Conservation (phyloP, 2,888 invertebrate genomes). For the Caenorhabditis becei region DNA sequence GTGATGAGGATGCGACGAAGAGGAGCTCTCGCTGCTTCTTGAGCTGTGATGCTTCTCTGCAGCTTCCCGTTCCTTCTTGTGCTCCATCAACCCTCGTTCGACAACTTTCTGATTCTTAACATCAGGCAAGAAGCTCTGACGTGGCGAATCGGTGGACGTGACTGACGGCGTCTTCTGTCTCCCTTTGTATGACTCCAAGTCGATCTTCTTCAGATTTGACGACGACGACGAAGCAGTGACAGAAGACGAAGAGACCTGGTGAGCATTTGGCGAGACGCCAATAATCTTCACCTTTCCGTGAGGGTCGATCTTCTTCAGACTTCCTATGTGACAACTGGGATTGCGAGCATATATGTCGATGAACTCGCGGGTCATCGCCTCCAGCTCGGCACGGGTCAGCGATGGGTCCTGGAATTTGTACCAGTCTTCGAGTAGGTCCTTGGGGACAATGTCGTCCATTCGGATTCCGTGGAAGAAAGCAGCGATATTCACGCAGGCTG, state of each 20-base stretch:
- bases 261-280: neutral
- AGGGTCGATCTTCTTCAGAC: constrained; percentile 35
- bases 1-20: neutral
- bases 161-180: constrained; percentile 25
- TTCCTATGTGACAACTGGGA: constrained; percentile 43
- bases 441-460: constrained; percentile 31
- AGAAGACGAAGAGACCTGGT: neutral
- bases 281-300: constrained; percentile 32
- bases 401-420: constrained; percentile 29
- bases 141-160: neutral
- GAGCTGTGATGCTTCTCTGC: neutral
- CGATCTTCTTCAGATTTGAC: constrained; percentile 48
- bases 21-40: too few relatives aligned
- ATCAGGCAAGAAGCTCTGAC: constrained; percentile 48
- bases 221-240: constrained; percentile 20
- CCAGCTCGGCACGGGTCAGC: constrained; percentile 25
- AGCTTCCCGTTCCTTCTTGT: constrained; percentile 8
- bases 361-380: constrained; percentile 66
- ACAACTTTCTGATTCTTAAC: constrained; percentile 41
- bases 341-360: constrained; percentile 35
- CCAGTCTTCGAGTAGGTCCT: constrained; percentile 20
- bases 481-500: constrained; percentile 97
- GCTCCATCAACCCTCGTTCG: constrained; percentile 20
- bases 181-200: constrained; percentile 44
- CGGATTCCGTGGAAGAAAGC: constrained; percentile 83